Base-by-base conservation (phyloP, 2,888 invertebrate species). In the Chalcis sispes region DNA sequence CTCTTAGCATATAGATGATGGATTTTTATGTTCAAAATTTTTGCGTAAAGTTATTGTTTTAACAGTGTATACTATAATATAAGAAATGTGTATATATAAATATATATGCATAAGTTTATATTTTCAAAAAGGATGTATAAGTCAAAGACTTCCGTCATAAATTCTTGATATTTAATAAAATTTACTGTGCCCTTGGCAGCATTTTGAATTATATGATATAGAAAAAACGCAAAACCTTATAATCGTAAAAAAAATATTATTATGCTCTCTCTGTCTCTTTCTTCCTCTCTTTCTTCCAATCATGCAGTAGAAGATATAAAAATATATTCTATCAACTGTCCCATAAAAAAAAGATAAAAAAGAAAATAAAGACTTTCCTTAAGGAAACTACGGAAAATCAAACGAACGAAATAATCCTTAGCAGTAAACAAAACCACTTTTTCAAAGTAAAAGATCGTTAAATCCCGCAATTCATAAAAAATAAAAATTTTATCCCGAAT, bases 231-330 rank as follows among this genome's bases (percentile, higher is more conserved):
- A 65, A 64, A 54, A 62, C 50, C 70, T 40, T 46, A 58, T 18
- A 27, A 27, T 58, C 70, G 70, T 75, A 70, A 75, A 75, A 74
- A 59, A 70, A 64, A 27, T 50, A 65, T 73, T 36, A 70, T 67
- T 74, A 62, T 5, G 13, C n/a, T 10, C 36, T 36, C 67, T 32
- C n/a, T n/a, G n/a, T n/a, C n/a, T n/a, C n/a, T n/a, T n/a, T n/a
- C n/a, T n/a, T n/a, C n/a, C n/a, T n/a, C 54, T 48, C 62, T n/a
- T 56, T 69, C 56, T 36, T 50, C 69, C 69, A 75, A 70, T 75
- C 70, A 50, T 15, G 15, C 62, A 40, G 25, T 15, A 36, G 36
- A n/a, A n/a, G 36, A 20, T 15, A 15, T 50, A 50, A 50, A 18
- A 50, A 20, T 4, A 46, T 10, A 50, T 50, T 50, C 18, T 20